A percentile compares a stretch with the other conserved stretches of the same genome.
phyloP scores from a whole-genome alignment of 2,113 vertebrate species.

The Silurus asotus region DNA sequence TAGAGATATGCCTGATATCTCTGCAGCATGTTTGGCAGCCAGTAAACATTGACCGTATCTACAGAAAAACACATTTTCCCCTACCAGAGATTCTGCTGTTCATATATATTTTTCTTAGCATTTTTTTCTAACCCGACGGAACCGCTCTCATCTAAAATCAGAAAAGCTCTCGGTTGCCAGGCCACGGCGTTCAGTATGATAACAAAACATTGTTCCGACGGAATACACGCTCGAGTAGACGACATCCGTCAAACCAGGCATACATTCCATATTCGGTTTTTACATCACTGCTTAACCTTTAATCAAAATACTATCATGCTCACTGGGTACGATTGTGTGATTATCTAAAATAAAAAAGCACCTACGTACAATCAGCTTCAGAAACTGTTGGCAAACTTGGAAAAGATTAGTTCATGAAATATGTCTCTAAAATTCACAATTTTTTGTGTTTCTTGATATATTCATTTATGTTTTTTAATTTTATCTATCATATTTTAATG shows the following conservation, averaged over 20 bases:
- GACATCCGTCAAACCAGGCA: constrained; percentile 47
- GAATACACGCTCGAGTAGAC: constrained; percentile 48
- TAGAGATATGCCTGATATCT: constrained; percentile 5
- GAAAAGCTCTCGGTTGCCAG: constrained; percentile 36
- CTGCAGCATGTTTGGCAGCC: constrained; percentile 19
- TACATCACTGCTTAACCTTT: constrained; percentile 21
- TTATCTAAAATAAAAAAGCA: background rate
- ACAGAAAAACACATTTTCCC: constrained; percentile 58
- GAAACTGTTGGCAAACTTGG: background rate
- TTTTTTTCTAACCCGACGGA: constrained; percentile 19
- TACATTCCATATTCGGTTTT: background rate
- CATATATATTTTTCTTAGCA: constrained; percentile 28
- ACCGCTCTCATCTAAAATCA: constrained; percentile 44
- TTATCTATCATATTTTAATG: background rate
- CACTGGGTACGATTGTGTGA: background rate
- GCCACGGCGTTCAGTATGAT: constrained; percentile 51
- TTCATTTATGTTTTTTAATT: background rate
- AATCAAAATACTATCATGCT: constrained; percentile 1
- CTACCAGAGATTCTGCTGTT: constrained; percentile 41
- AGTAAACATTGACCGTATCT: constrained; percentile 50
- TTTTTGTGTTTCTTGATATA: background rate
- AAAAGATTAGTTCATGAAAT: background rate
- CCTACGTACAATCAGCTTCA: background rate
- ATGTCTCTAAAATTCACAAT: background rate
- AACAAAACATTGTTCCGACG: constrained; percentile 50